Conservation (phyloP, 2,797 vertebrate genomes). For the Monodelphis domestica region DNA sequence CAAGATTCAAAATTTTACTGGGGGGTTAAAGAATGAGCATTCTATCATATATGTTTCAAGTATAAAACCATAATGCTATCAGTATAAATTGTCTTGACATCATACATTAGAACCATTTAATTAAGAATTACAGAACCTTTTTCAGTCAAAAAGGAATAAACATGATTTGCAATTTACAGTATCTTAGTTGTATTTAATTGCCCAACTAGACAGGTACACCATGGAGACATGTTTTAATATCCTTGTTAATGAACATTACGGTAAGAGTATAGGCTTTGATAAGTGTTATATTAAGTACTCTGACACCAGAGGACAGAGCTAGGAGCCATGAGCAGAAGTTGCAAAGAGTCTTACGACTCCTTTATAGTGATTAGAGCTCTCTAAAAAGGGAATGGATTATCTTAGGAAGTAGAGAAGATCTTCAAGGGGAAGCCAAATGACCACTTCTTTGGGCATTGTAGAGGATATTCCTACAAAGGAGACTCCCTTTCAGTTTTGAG, state of each 20-base stretch:
- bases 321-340: background rate
- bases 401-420: background rate
- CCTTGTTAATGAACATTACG: too few species aligned
- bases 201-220: accelerated
- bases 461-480: background rate
- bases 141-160: background rate
- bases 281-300: accelerated
- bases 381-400: background rate
- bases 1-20: background rate
- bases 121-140: background rate
- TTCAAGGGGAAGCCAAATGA: background rate
- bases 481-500: background rate
- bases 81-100: background rate
- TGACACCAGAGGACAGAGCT: background rate
- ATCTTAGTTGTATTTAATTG: background rate
- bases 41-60: background rate
- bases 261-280: accelerated
- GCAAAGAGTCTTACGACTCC: background rate
- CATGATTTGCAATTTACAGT: background rate
- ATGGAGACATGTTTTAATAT: background rate
- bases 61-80: background rate
- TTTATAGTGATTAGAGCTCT: background rate
- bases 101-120: too few species aligned
- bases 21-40: background rate
- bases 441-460: background rate